Evolutionary conservation across 2,888 invertebrate species (phyloP).

Genomic region (Epinotia ramella): DNA sequence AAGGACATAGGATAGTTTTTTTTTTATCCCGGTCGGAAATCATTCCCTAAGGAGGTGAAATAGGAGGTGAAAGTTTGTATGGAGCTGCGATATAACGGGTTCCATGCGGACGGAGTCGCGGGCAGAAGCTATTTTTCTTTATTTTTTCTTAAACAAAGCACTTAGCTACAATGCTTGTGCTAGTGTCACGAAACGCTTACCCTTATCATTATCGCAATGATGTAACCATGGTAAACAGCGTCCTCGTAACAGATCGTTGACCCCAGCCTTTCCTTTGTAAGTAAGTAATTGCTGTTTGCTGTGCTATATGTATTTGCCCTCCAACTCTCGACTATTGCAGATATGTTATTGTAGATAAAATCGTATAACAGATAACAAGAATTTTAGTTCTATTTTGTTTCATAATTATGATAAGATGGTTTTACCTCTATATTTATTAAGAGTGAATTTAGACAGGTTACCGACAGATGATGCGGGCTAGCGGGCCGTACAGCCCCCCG

Average conservation of each 20-base stretch:
- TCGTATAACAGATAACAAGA: neutral
- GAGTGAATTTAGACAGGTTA: too few relatives aligned
- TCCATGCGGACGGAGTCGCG: too few relatives aligned
- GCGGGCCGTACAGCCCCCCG: too few relatives aligned
- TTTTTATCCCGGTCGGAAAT: too few relatives aligned
- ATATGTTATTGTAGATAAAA: neutral
- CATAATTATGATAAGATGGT: neutral
- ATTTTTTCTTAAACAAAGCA: too few relatives aligned
- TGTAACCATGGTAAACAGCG: slow-evolving; percentile 27
- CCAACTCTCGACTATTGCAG: neutral
- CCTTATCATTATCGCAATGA: slow-evolving; percentile 10
- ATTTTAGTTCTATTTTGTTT: neutral
- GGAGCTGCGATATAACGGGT: too few relatives aligned
- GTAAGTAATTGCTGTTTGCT: neutral
- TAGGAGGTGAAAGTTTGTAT: too few relatives aligned
- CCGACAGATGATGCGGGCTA: too few relatives aligned
- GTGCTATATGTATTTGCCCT: slow-evolving; percentile 28
- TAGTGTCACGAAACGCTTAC: neutral
- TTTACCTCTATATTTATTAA: neutral
- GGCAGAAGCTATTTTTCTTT: too few relatives aligned
- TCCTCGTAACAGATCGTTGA: slow-evolving; percentile 30
- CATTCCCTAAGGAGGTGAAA: too few relatives aligned
- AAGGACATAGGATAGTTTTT: too few relatives aligned
- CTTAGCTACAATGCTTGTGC: too few relatives aligned
- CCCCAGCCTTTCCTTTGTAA: slow-evolving; percentile 13